Conservation (phyloP, 2,797 vertebrate species). For the Halcyon chelicuti region DNA sequence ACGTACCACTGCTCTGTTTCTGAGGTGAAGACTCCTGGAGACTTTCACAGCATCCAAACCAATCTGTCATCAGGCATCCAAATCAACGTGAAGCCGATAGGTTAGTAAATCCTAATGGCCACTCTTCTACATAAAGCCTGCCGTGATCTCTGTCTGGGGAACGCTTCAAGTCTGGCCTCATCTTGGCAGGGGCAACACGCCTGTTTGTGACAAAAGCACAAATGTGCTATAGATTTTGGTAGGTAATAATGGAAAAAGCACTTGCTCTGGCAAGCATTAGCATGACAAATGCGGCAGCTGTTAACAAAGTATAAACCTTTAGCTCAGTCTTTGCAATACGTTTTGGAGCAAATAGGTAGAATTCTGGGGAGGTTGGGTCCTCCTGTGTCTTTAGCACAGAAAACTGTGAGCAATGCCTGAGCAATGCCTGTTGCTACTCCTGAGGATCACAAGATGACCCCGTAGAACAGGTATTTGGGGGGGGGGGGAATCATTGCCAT, state of each 20-base stretch:
- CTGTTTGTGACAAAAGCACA: background rate
- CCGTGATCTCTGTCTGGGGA: background rate
- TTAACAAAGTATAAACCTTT: background rate
- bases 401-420: background rate
- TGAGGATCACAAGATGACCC: background rate
- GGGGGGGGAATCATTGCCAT: background rate
- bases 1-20: slow-evolving; percentile 81
- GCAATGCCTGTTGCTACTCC: background rate
- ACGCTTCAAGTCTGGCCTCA: background rate
- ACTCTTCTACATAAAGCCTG: background rate
- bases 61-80: slow-evolving; percentile 62
- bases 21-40: slow-evolving; percentile 64
- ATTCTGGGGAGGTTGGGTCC: background rate
- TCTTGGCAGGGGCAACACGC: background rate
- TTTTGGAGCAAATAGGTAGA: background rate
- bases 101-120: slow-evolving; percentile 41
- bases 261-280: background rate
- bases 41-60: slow-evolving; percentile 54
- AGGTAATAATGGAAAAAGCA: background rate
- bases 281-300: background rate
- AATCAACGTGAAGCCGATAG: slow-evolving; percentile 33
- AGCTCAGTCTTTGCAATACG: background rate
- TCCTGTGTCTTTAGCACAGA: background rate
- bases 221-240: background rate
- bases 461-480: background rate